Evolutionary conservation across 64 coral and sea anemone genomes (phyloP), one percentile per base, ranked within the genome.

Genomic region (Trachythela sp.): DNA sequence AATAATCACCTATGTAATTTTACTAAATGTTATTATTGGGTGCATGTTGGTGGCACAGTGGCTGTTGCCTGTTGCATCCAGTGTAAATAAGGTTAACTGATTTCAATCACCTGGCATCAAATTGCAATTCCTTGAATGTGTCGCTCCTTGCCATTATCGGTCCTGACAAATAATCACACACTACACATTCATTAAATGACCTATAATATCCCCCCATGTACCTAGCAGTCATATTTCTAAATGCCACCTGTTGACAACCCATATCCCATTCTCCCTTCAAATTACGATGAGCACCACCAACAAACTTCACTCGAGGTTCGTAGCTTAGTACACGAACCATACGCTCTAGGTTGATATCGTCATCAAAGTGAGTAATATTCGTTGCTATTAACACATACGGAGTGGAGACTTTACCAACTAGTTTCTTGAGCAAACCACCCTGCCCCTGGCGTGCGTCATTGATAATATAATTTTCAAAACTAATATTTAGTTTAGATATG

Each of bases 81-180:
- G n/a, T n/a, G n/a, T n/a, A n/a, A n/a, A n/a, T n/a, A n/a, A n/a
- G 42, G 4, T 6, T 45, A 11, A 45, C 4, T 45, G 42, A 5
- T 36, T 92, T 8, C 50, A 24, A 43, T 5, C 85, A 40, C 43
- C 27, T 83, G 22, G 49, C 34, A 42, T 88, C 59, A 67, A 94
- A 92, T 15, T 75, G 67, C 42, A 97, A 48, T 56, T 77, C 49
- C 54, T 86, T 90, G 20, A 94, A 42, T 22, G 80, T 49, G 22
- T 43, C 48, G 24, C 90, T 92, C 41, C 92, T 97, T 7, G 95
- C 93, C 9, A 97, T 3, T 86, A 94, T 94, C 70, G 95, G 95
- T 9, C 93, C 93, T 18, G 68, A 24, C 1, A 94, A 58, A 52
- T 91, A 41, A 15, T 94, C 95, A 51, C 95, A 97, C 22, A 97